These are phyloP conservation scores for Sarcoramphus papa DNA, from an alignment of 2,797 vertebrate species.

Conservation along the genomic window DNA sequence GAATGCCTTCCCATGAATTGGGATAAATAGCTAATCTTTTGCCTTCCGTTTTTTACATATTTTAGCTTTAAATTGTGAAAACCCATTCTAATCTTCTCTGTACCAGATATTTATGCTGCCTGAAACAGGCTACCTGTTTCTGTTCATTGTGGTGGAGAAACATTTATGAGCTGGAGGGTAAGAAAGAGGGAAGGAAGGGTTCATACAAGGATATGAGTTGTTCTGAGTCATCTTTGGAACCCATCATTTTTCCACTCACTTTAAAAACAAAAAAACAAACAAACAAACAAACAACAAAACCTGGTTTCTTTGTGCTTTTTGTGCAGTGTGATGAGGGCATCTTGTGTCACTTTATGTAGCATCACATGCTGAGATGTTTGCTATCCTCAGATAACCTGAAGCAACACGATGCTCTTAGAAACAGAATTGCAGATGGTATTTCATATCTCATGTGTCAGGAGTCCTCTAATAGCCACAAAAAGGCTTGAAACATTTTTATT, in stretches of 20 bases:
- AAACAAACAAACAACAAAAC: background rate
- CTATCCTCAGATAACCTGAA: slow-evolving; percentile 28
- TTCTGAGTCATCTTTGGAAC: slow-evolving; percentile 10
- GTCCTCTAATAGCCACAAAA: background rate
- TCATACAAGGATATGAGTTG: background rate
- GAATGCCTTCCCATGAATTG: background rate
- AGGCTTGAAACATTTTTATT: background rate
- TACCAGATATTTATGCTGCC: background rate
- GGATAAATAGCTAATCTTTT: background rate
- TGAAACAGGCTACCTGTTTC: background rate
- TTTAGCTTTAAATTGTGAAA: background rate
- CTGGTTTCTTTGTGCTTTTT: background rate
- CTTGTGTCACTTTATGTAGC: slow-evolving; percentile 6
- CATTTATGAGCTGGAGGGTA: background rate
- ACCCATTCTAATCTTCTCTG: background rate
- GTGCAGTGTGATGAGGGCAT: background rate
- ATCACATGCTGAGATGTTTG: background rate
- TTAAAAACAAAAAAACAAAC: background rate
- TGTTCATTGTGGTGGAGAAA: background rate
- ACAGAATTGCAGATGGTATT: background rate
- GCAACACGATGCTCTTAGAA: background rate
- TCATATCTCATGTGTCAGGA: background rate
- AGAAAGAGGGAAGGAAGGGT: background rate
- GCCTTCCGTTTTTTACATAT: background rate
- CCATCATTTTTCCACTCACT: background rate